Base-by-base conservation (phyloP, 2,113 vertebrate species). In the Podarcis cretensis region DNA sequence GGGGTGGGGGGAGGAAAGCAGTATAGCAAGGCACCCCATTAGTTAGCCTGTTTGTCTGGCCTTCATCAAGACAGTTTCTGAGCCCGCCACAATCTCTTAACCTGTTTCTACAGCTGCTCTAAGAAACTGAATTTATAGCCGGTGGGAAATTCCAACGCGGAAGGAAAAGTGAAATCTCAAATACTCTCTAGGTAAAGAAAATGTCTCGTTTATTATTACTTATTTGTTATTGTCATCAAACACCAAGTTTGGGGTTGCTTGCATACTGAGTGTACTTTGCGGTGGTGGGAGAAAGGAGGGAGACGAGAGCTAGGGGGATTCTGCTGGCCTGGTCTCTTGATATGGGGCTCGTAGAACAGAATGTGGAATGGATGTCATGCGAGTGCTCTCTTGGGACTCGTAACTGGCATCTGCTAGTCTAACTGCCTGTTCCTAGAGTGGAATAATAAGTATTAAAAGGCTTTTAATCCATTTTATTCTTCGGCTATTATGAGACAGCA, bases 371-470 rank as follows among this genome's bases (percentile, higher is more conserved):
- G 73, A 81, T 16, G 63, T 69, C 84, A 80, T 76, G 40, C 25
- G 32, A 77, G 7, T 25, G 48, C 48, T 75, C 80, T 68, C 71
- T 5, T 23, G 37, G 59, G 79, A 57, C 43, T 57, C 32, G 32
- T 86, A 86, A 86, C 71, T 83, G 84, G 79, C 79, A 83, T 83
- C 73, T 78, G 79, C 63, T 86, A 79, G 78, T 86, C 40, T 79
- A 79, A 79, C 75, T 83, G 65, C 43, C 73, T 86, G 48, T 81
- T 86, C 69, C 89, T 82, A 40, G 84, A 68, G 32, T 25, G 43
- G 89, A 90, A 82, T 71, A 87, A 90, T 78, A 87, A 83, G 59
- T 59, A 87, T 83, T 83, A 86, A 86, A 87, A 86, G 32, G 63
- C 73, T 90, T 57, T 86, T 83, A 76, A 90, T 78, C 27, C 87